Evolutionary conservation across 2,113 vertebrate genomes (phyloP).

Genomic region (Cervus canadensis): DNA sequence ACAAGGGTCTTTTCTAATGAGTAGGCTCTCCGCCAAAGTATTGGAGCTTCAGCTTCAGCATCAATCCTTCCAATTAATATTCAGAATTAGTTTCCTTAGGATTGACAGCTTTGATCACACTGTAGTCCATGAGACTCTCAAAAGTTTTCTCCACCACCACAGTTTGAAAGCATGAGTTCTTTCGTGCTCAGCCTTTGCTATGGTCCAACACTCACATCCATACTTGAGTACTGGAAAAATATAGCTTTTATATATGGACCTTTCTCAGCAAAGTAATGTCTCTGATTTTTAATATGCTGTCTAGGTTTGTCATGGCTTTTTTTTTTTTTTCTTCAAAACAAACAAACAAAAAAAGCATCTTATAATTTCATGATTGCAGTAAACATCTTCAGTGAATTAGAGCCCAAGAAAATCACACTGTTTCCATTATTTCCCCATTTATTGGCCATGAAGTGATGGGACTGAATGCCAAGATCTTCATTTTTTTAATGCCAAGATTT

Average conservation of each 20-base stretch:
- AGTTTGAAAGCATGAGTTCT: neutral
- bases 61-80: neutral
- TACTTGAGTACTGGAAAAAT: neutral
- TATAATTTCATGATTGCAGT: neutral
- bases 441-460: neutral
- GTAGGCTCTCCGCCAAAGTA: neutral
- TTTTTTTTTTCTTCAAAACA: neutral
- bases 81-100: neutral
- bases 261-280: neutral
- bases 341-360: neutral
- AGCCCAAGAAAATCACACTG: neutral
- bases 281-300: neutral
- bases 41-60: neutral
- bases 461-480: fast-evolving
- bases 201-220: neutral
- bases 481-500: neutral
- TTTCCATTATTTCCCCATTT: neutral
- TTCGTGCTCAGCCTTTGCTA: neutral
- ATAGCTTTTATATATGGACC: neutral
- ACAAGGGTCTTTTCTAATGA: neutral
- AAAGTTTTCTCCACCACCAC: neutral
- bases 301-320: neutral
- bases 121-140: neutral
- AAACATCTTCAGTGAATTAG: neutral
- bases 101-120: neutral